Evolutionary conservation across 2,113 vertebrate genomes (phyloP), one percentile per base, ranked within the genome.

Genomic region (Quiscalus mexicanus): DNA sequence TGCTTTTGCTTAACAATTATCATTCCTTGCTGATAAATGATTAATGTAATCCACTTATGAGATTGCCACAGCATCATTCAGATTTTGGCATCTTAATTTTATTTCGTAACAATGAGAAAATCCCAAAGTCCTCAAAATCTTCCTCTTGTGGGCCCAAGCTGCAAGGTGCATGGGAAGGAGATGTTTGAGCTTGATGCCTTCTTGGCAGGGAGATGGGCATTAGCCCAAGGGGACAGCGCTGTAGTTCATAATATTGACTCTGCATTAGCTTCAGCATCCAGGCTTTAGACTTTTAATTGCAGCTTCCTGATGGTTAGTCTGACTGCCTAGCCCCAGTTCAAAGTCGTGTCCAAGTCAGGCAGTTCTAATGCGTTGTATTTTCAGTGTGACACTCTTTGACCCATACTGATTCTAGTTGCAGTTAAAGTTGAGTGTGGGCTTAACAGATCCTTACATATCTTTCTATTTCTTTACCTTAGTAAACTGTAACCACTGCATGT

Each of bases 171-270:
- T 10, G 28, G 20, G 18, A 53, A 71, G 35, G 33, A 79, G 49
- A 13, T 0, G 0, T 60, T 59, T 60, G 41, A 65, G 28, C 49
- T 65, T 0, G 0, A 10, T 79, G 18, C 31, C 5, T 28, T 64
- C 53, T 53, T 59, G 42, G 13, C 1, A 5, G 8, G 50, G 13
- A 58, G 11, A 9, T 88, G 35, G n/a, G 15, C 20, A 14, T 67
- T 0, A 0, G 11, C 55, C 33, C 0, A 0, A 42, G 31, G 12
- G 21, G 5, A 45, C 12, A 23, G 37, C 0, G 0, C n/a, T 1
- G 2, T 37, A 14, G 9, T 55, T 92, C 0, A 0, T 63, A 24
- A 11, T 11, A 0, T 8, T 62, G 23, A 5, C 24, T 82, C 41
- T 73, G 20, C 1, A 0, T 67, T 71, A 49, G 5, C 49, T 67